Percentiles rank a stretch among this genome's conserved stretches.
phyloP scores from a whole-genome alignment of 2,888 invertebrate species.

The Horisme vitalbata region DNA sequence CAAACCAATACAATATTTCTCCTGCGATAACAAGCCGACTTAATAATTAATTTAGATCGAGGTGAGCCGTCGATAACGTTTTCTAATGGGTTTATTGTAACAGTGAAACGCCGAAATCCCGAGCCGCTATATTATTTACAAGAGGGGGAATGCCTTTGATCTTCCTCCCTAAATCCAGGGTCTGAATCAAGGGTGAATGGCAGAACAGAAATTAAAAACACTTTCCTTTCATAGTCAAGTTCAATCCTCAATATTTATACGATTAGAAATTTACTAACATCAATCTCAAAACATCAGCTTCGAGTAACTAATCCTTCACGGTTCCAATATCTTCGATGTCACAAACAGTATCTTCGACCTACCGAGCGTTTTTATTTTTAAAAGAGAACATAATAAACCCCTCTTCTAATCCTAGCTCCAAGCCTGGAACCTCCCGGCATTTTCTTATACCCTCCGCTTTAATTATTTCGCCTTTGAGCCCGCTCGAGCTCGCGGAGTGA shows the following conservation, averaged over 20 bases:
- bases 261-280: too few species aligned
- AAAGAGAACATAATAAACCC: not conserved
- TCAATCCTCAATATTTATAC: too few species aligned
- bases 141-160: constrained; percentile 74
- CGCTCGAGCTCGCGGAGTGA: constrained; percentile 66
- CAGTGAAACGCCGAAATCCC: constrained; percentile 56
- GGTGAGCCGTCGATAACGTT: constrained; percentile 45
- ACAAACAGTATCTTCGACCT: too few species aligned
- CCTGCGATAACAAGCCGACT: constrained; percentile 1
- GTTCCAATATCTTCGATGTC: too few species aligned
- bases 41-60: constrained; percentile 45
- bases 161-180: constrained; percentile 38
- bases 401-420: constrained; percentile 15
- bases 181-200: not conserved
- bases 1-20: constrained; percentile 34
- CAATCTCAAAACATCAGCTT: too few species aligned
- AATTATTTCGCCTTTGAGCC: constrained; percentile 79
- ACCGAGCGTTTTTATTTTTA: too few species aligned
- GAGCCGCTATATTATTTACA: constrained; percentile 64
- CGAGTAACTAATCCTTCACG: too few species aligned
- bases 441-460: constrained; percentile 75
- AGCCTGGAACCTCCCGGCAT: constrained; percentile 51
- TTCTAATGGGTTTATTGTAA: constrained; percentile 41
- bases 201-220: not conserved
- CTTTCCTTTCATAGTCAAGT: too few species aligned